phyloP scores from a whole-genome alignment of 2,888 invertebrate genomes.

The Autographa gamma region DNA sequence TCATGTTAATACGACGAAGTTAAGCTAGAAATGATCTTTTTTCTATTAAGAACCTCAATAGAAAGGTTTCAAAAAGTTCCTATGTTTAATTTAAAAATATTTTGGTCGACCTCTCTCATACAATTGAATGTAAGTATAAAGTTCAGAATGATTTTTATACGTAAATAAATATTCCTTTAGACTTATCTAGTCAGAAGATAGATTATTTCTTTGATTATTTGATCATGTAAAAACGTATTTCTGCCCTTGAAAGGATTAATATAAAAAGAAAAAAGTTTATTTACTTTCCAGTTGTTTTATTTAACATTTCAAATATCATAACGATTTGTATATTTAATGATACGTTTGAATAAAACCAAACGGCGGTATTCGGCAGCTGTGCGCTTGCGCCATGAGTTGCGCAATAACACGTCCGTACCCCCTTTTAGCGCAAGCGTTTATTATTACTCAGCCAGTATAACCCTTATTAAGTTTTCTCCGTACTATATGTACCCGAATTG shows the following conservation, averaged over 20 bases:
- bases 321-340: neutral
- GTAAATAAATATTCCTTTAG: slow-evolving; percentile 61
- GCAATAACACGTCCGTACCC: too few species aligned
- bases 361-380: too few species aligned
- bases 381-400: too few species aligned
- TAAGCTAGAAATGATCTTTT: slow-evolving; percentile 47
- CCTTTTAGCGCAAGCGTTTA: too few species aligned
- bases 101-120: slow-evolving; percentile 38
- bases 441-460: too few species aligned
- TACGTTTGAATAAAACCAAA: too few species aligned
- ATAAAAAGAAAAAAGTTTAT: slow-evolving; percentile 53
- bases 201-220: slow-evolving; percentile 55
- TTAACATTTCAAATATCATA: slow-evolving; percentile 23
- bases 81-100: slow-evolving; percentile 68
- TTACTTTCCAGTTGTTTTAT: slow-evolving; percentile 57
- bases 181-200: slow-evolving; percentile 78
- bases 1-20: slow-evolving; percentile 12
- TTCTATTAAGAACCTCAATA: slow-evolving; percentile 29
- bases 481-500: too few species aligned
- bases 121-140: slow-evolving; percentile 45
- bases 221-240: slow-evolving; percentile 61
- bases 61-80: slow-evolving; percentile 75
- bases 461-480: too few species aligned
- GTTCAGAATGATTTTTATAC: slow-evolving; percentile 64
- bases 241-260: slow-evolving; percentile 57